A percentile compares a stretch with the other conserved stretches of the same genome.
Conservation (phyloP, 1,140 invertebrate genomes). For the Pachyrhynchus sulphureomaculatus region DNA sequence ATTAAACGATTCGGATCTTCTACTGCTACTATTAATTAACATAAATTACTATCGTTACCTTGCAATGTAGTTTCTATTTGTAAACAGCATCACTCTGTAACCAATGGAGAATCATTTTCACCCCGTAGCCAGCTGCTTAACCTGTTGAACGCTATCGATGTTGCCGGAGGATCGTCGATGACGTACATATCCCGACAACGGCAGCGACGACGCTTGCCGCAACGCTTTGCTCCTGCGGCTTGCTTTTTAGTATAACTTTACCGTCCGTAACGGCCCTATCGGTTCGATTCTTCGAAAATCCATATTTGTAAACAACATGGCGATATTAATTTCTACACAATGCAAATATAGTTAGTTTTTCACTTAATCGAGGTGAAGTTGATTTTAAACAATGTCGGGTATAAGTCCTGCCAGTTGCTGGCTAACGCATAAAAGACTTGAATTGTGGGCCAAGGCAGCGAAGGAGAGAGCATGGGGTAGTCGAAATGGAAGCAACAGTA, state of each 20-base stretch:
- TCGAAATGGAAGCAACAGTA: constrained; percentile 40
- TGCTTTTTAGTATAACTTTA: constrained; percentile 1
- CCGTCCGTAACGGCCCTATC: constrained; percentile 2
- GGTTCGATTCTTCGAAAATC: background rate
- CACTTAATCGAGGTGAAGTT: background rate
- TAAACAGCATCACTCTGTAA: too few species aligned
- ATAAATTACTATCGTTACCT: too few species aligned
- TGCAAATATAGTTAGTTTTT: constrained; percentile 1
- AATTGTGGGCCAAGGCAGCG: constrained; percentile 69
- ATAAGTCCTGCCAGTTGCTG: constrained; percentile 67
- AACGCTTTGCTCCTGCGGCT: background rate
- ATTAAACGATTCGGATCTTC: too few species aligned
- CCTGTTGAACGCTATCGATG: constrained; percentile 26
- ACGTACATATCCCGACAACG: constrained; percentile 1
- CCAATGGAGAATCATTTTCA: too few species aligned
- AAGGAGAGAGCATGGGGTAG: constrained; percentile 61
- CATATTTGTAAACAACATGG: constrained; percentile 19
- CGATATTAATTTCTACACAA: constrained; percentile 3
- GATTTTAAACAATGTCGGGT: constrained; percentile 57
- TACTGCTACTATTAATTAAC: too few species aligned
- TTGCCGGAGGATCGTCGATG: constrained; percentile 6
- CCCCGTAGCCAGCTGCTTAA: background rate
- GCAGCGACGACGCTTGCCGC: constrained; percentile 3
- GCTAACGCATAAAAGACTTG: constrained; percentile 68
- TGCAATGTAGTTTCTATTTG: too few species aligned